Percentiles rank a stretch among this genome's conserved stretches.
These are phyloP conservation scores for Zelleria hepariella DNA, from an alignment of 2,888 invertebrate genomes.

Conservation along the genomic window DNA sequence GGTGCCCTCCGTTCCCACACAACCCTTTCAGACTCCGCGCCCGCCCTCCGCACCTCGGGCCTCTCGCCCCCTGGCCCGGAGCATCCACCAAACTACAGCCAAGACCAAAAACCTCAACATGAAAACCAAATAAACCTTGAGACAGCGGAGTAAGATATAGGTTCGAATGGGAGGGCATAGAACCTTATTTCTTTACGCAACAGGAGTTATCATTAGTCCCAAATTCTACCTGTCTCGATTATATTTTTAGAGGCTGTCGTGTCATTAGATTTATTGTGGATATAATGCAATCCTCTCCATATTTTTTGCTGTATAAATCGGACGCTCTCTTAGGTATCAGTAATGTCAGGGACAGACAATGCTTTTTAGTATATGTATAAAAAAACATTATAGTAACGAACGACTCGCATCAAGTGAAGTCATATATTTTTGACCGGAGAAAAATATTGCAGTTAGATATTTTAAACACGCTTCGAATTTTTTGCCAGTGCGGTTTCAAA, in stretches of 20 bases:
- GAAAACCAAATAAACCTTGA: slow-evolving; percentile 13
- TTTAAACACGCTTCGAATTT: background rate
- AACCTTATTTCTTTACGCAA: slow-evolving; percentile 24
- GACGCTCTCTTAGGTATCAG: slow-evolving; percentile 9
- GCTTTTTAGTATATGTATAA: slow-evolving; percentile 7
- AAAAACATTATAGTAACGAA: background rate
- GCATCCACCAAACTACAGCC: slow-evolving; percentile 24
- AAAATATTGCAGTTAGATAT: background rate
- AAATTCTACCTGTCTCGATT: slow-evolving; percentile 69
- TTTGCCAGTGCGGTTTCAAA: background rate
- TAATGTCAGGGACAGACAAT: slow-evolving; percentile 2
- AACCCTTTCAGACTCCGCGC: slow-evolving; percentile 65
- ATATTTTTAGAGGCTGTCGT: slow-evolving; percentile 67
- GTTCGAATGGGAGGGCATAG: slow-evolving; percentile 12
- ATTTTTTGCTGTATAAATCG: slow-evolving; percentile 51
- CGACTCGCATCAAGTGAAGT: background rate
- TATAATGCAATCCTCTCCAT: slow-evolving; percentile 62
- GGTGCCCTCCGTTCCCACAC: slow-evolving; percentile 73
- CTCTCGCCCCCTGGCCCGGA: slow-evolving; percentile 13
- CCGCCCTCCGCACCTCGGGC: slow-evolving; percentile 20
- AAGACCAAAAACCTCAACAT: slow-evolving; percentile 18
- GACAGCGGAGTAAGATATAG: slow-evolving; percentile 4
- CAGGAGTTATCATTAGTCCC: slow-evolving; percentile 44
- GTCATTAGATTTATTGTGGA: slow-evolving; percentile 72
- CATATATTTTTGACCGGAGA: background rate